Evolutionary conservation across 2,888 invertebrate species (phyloP), one percentile per base, ranked within the genome.

Genomic region (Nebria salina): DNA sequence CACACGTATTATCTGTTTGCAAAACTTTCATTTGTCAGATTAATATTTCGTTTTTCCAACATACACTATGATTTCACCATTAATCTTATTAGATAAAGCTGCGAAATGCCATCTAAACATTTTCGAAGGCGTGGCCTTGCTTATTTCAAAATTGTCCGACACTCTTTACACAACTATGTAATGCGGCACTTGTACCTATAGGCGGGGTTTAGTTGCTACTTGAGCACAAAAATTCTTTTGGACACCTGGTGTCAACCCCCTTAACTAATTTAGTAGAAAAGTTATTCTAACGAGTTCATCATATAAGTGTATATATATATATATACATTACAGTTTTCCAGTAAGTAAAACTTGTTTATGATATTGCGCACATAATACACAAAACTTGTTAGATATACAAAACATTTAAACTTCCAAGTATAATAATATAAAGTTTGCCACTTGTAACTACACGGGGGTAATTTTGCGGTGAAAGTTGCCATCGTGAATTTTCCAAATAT

Each of bases 401-500:
- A 54, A 54, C 54, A 54, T 54, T 54, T 54, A 54, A 54, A 54
- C 54, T 54, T 54, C 54, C 11, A 8, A 11, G 13, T 11, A 13
- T 54, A 54, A 54, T 54, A 54, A 54, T 54, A 54, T 54, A 54
- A 54, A 54, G 54, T 54, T 54, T 54, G 54, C 54, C 54, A 54
- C 8, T 54, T 54, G 34, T 54, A 11, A 54, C 7, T 54, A 54
- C 13, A 54, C 8, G 54, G 54, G 11, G 54, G 77, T 72, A 65
- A 72, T 77, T 77, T 72, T 72, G 77, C 65, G 77, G 77, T 11
- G 34, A 77, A 77, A 77, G 64, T 77, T 77, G 65, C 54, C 54
- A 13, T 13, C 72, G 65, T 77, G 77, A 77, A 77, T 72, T 72
- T 77, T 77, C 72, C 70, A 77, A 70, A 77, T 77, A 72, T 77